These are phyloP conservation scores for Cichlasoma orientale DNA, from an alignment of 2,797 vertebrate species.

Conservation along the genomic window DNA sequence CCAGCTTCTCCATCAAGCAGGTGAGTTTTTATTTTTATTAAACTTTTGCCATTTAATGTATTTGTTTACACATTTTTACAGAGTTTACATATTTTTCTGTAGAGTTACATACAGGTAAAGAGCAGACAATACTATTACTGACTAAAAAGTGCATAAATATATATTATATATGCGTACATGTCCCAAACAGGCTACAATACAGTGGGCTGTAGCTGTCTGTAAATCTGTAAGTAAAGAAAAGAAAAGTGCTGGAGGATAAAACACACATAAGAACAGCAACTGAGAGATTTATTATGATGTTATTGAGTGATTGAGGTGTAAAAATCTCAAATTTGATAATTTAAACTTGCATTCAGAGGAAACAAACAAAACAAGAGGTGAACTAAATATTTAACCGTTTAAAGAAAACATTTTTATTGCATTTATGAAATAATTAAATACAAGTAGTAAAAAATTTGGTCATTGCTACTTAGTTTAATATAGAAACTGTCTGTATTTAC, in stretches of 20 bases:
- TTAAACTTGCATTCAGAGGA: background rate
- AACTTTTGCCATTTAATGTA: background rate
- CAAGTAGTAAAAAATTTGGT: background rate
- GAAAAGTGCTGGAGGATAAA: background rate
- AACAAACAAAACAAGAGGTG: background rate
- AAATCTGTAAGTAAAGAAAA: background rate
- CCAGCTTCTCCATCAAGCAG: slow-evolving; percentile 66
- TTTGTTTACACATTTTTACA: background rate
- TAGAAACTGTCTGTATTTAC: background rate
- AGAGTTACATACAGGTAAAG: background rate
- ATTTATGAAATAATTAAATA: background rate
- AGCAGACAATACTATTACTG: background rate
- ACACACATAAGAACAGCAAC: background rate
- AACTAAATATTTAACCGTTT: background rate
- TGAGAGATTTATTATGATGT: background rate
- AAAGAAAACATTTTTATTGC: background rate
- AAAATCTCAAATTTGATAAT: background rate
- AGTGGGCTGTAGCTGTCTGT: fast-evolving
- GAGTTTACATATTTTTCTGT: background rate
- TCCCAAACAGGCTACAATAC: background rate
- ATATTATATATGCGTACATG: background rate
- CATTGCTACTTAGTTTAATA: background rate
- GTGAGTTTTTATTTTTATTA: slow-evolving; percentile 39
- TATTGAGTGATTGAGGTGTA: background rate
- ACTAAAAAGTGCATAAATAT: background rate